These are phyloP conservation scores for Parochlus steinenii DNA, from an alignment of 2,888 invertebrate species.

Conservation along the genomic window DNA sequence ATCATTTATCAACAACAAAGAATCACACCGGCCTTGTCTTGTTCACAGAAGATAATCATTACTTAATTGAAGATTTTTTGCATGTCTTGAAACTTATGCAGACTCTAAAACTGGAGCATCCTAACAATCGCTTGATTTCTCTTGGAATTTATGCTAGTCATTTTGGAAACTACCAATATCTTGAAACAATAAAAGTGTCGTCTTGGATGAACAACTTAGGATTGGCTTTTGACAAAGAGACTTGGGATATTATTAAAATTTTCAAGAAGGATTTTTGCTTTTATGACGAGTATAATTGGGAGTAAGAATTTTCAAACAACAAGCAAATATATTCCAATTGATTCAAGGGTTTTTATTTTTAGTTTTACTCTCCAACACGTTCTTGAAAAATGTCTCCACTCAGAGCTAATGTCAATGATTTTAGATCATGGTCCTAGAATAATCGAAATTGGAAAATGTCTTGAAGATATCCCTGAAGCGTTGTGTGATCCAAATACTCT, in stretches of 20 bases:
- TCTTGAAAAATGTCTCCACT: slow-evolving; percentile 34
- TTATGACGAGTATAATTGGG: slow-evolving; percentile 53
- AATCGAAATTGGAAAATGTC: slow-evolving; percentile 45
- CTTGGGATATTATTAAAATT: slow-evolving; percentile 36
- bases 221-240: slow-evolving; percentile 38
- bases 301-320: too few species aligned
- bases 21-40: slow-evolving; percentile 63
- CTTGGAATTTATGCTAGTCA: slow-evolving; percentile 80
- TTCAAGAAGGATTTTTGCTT: slow-evolving; percentile 40
- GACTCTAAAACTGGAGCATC: slow-evolving; percentile 50
- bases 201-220: slow-evolving; percentile 36
- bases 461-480: slow-evolving; percentile 35
- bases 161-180: slow-evolving; percentile 54
- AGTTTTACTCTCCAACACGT: slow-evolving; percentile 17
- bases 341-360: too few species aligned
- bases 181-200: slow-evolving; percentile 19
- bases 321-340: too few species aligned
- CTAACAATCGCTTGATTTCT: slow-evolving; percentile 69
- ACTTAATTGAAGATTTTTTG: slow-evolving; percentile 78
- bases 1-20: slow-evolving; percentile 55
- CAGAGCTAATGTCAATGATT: slow-evolving; percentile 46
- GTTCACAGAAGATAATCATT: slow-evolving; percentile 88
- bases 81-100: slow-evolving; percentile 63
- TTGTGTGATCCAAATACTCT: slow-evolving; percentile 25
- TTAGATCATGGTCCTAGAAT: slow-evolving; percentile 48